These are phyloP conservation scores for Apamea sordens DNA, from an alignment of 2,888 invertebrate genomes.

Conservation along the genomic window DNA sequence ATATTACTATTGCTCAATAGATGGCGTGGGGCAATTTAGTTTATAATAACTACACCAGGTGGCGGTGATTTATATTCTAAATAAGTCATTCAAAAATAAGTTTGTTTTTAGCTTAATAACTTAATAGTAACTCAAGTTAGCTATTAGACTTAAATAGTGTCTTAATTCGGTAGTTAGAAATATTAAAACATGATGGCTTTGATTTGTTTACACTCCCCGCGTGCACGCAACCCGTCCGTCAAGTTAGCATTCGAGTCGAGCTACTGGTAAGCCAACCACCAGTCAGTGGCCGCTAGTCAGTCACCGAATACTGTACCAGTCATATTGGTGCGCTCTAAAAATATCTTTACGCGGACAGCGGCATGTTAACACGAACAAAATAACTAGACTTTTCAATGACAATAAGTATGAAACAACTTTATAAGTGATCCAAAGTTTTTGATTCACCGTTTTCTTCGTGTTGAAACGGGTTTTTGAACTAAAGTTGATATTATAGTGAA, in stretches of 20 bases:
- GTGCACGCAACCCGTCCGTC: slow-evolving; percentile 61
- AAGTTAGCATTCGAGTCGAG: slow-evolving; percentile 70
- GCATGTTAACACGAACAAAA: slow-evolving; percentile 73
- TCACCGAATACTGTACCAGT: slow-evolving; percentile 74
- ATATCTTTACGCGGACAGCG: slow-evolving; percentile 73
- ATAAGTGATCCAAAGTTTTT: slow-evolving; percentile 52
- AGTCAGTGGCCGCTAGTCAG: slow-evolving; percentile 74
- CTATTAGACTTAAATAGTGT: neutral
- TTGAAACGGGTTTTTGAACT: slow-evolving; percentile 45
- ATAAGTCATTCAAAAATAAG: neutral
- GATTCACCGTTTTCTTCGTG: neutral
- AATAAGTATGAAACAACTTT: slow-evolving; percentile 65
- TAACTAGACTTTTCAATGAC: slow-evolving; percentile 76
- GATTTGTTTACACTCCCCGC: slow-evolving; percentile 54
- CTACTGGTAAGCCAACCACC: slow-evolving; percentile 61
- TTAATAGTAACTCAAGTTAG: neutral
- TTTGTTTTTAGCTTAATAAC: neutral
- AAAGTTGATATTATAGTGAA: slow-evolving; percentile 60
- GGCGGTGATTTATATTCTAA: slow-evolving; percentile 8
- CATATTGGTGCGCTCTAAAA: slow-evolving; percentile 75
- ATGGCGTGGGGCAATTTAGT: slow-evolving; percentile 23
- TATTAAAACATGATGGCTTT: neutral
- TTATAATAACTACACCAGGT: slow-evolving; percentile 13
- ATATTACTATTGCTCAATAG: neutral
- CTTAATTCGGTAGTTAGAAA: neutral